A percentile compares a stretch with the other conserved stretches of the same genome.
phyloP scores from a whole-genome alignment of 2,113 vertebrate species.

The Hirundichthys speculiger region DNA sequence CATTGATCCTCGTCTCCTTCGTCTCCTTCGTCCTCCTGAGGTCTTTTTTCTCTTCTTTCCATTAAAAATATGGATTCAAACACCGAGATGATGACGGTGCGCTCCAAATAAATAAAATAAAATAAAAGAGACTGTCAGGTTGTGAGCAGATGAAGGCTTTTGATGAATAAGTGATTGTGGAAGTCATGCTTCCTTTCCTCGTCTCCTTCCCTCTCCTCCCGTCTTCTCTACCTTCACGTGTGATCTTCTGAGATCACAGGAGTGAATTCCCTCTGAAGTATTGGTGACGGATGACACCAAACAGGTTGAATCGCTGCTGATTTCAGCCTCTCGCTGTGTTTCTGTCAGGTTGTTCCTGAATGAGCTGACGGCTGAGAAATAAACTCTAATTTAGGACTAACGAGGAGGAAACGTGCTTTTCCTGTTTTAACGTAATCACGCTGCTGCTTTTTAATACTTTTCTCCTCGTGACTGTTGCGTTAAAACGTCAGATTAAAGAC shows the following conservation, averaged over 20 bases:
- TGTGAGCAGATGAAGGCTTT: slow-evolving; percentile 36
- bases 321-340: not conserved
- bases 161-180: slow-evolving; percentile 62
- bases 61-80: not conserved
- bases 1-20: not conserved
- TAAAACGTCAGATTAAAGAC: too few relatives aligned
- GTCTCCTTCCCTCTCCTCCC: not conserved
- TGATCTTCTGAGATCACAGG: slow-evolving; percentile 17
- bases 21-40: not conserved
- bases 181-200: slow-evolving; percentile 15
- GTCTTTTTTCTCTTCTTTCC: not conserved
- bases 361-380: too few relatives aligned
- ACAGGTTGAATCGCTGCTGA: not conserved
- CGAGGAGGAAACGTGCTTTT: too few relatives aligned
- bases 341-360: too few relatives aligned
- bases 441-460: too few relatives aligned
- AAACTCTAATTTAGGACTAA: too few relatives aligned
- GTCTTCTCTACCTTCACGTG: not conserved
- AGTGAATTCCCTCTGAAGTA: slow-evolving; percentile 48
- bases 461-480: too few relatives aligned
- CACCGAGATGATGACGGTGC: too few relatives aligned
- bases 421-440: too few relatives aligned
- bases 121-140: too few relatives aligned
- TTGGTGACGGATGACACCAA: slow-evolving; percentile 3
- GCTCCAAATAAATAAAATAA: too few relatives aligned